Conservation (phyloP, 2,888 invertebrate species). For the Caenorhabditis sp. region DNA sequence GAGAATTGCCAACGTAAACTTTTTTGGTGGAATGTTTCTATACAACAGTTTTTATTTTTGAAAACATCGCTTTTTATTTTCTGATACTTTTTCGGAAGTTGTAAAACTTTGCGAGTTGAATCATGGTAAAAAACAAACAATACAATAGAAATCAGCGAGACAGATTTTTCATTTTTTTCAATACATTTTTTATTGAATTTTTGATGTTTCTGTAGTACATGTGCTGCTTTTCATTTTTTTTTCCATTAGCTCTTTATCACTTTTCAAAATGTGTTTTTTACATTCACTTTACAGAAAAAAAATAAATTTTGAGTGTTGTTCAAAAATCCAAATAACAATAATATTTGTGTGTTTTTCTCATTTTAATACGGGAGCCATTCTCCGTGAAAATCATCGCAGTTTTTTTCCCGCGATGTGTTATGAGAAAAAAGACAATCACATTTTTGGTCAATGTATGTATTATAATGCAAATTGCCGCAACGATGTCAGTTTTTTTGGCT, state of each 20-base stretch:
- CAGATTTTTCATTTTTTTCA: slow-evolving; percentile 7
- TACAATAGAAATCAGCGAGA: not conserved
- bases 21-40: not conserved
- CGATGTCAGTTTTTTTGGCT: too few species aligned
- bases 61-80: not conserved
- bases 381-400: not conserved
- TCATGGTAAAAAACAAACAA: not conserved
- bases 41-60: not conserved
- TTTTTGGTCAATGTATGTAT: not conserved
- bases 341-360: too few species aligned
- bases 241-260: not conserved
- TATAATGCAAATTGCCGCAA: not conserved
- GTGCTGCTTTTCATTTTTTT: not conserved
- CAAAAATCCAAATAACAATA: too few species aligned
- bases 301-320: too few species aligned
- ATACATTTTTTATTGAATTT: slow-evolving; percentile 28
- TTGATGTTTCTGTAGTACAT: not conserved
- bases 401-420: not conserved
- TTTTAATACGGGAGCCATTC: too few species aligned
- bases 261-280: not conserved
- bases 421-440: not conserved
- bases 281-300: too few species aligned
- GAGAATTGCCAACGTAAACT: not conserved
- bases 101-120: not conserved
- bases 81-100: not conserved